Conservation (phyloP, 1,140 invertebrate species). For the Drosophila insularis region DNA sequence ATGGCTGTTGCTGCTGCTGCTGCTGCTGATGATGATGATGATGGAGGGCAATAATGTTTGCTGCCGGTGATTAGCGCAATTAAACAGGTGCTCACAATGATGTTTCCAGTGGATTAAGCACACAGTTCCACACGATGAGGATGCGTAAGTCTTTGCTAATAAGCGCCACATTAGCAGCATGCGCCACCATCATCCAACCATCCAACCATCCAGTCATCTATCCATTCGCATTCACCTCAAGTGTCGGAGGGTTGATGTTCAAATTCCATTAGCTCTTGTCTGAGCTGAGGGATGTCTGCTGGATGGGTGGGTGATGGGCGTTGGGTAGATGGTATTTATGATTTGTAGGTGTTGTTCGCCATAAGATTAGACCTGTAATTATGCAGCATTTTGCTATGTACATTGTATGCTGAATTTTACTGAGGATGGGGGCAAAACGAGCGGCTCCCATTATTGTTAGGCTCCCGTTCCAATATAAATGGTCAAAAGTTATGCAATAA, state of each 20-base stretch:
- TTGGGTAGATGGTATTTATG: slow-evolving; percentile 25
- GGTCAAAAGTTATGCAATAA: slow-evolving; percentile 47
- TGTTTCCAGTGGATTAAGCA: slow-evolving; percentile 79
- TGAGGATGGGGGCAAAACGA: background rate
- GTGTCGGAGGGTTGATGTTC: slow-evolving; percentile 48
- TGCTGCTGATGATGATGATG: slow-evolving; percentile 31
- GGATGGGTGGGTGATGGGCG: background rate
- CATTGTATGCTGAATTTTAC: background rate
- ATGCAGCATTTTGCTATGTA: slow-evolving; percentile 5
- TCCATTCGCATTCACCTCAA: background rate
- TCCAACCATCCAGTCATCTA: background rate
- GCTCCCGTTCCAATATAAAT: background rate
- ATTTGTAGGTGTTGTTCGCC: slow-evolving; percentile 55
- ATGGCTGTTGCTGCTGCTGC: no score
- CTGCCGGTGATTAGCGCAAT: slow-evolving; percentile 80
- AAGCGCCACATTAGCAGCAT: slow-evolving; percentile 70
- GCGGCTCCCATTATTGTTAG: background rate
- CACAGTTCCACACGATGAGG: slow-evolving; percentile 18
- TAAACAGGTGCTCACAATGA: slow-evolving; percentile 82
- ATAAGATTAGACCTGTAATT: slow-evolving; percentile 15
- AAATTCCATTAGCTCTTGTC: slow-evolving; percentile 73
- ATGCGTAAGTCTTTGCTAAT: slow-evolving; percentile 52
- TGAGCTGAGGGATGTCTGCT: background rate
- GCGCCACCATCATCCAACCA: slow-evolving; percentile 32
- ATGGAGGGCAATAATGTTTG: slow-evolving; percentile 64